A percentile compares a stretch with the other conserved stretches of the same genome.
Conservation (phyloP, 2,888 invertebrate species). For the Trissonchulus sp. region DNA sequence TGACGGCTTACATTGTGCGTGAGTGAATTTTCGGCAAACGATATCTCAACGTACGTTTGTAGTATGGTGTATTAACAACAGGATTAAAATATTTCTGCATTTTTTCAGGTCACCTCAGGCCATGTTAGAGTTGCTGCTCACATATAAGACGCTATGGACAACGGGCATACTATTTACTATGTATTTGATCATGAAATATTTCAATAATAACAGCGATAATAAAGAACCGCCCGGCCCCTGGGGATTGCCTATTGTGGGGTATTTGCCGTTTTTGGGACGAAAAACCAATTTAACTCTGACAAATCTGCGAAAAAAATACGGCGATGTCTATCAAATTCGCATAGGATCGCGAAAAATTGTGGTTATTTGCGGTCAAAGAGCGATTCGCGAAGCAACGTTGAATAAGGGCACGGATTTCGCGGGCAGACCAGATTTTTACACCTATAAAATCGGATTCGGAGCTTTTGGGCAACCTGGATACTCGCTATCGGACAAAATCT, state of each 20-base stretch:
- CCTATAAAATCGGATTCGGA: slow-evolving; percentile 17
- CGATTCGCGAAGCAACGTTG: slow-evolving; percentile 76
- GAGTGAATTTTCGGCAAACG: too few relatives aligned
- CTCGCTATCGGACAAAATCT: background rate
- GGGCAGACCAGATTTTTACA: slow-evolving; percentile 66
- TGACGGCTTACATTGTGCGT: too few relatives aligned
- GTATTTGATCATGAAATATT: too few relatives aligned
- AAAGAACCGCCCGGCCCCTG: slow-evolving; percentile 68
- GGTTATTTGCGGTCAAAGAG: slow-evolving; percentile 75
- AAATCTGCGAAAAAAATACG: slow-evolving; percentile 70
- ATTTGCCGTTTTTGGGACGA: slow-evolving; percentile 70
- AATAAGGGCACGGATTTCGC: slow-evolving; percentile 69
- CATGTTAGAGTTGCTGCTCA: too few relatives aligned
- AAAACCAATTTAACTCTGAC: slow-evolving; percentile 69
- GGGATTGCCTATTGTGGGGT: slow-evolving; percentile 77
- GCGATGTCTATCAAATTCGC: slow-evolving; percentile 71
- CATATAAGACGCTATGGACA: too few relatives aligned
- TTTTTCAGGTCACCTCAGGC: too few relatives aligned
- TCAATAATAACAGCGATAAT: background rate
- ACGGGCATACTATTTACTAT: too few relatives aligned
- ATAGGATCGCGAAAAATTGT: slow-evolving; percentile 76
- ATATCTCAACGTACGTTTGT: too few relatives aligned
- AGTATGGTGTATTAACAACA: too few relatives aligned
- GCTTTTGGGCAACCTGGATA: slow-evolving; percentile 8
- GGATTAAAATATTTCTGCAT: too few relatives aligned